Evolutionary conservation across 2,888 invertebrate genomes (phyloP).

Genomic region (Caenorhabditis sp.): DNA sequence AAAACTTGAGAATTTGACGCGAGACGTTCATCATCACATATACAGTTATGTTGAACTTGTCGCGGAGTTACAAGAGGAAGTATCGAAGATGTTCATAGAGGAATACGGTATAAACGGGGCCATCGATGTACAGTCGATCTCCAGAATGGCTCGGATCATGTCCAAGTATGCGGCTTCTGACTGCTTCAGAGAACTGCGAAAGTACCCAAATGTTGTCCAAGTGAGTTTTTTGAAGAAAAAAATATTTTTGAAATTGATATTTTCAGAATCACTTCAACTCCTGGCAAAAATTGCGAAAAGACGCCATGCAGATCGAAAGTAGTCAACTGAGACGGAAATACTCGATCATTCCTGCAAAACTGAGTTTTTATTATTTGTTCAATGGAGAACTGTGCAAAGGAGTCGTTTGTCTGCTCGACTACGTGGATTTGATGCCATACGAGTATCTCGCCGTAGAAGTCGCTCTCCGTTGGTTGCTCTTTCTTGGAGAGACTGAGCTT

Average conservation of each 20-base stretch:
- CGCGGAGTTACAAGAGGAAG: slow-evolving; percentile 17
- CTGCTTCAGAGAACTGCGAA: slow-evolving; percentile 3
- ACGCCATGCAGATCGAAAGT: slow-evolving; percentile 1
- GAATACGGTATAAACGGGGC: slow-evolving; percentile 32
- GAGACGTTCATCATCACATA: neutral
- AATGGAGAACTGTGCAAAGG: slow-evolving; percentile 52
- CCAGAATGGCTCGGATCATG: slow-evolving; percentile 42
- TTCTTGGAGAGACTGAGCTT: slow-evolving; percentile 56
- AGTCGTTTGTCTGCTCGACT: slow-evolving; percentile 48
- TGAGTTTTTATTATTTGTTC: slow-evolving; percentile 33
- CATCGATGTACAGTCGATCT: slow-evolving; percentile 26
- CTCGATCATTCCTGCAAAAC: slow-evolving; percentile 26
- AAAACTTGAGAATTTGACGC: neutral
- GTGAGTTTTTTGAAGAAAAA: neutral
- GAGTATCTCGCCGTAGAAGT: slow-evolving; percentile 36
- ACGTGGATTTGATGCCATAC: slow-evolving; percentile 30
- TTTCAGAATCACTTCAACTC: slow-evolving; percentile 17
- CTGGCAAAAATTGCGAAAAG: slow-evolving; percentile 31
- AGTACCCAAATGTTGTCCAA: neutral
- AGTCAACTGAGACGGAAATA: neutral
- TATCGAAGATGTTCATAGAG: slow-evolving; percentile 27
- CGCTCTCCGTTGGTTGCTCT: slow-evolving; percentile 51
- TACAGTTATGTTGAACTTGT: slow-evolving; percentile 3
- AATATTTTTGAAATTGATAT: neutral
- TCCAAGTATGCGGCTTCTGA: slow-evolving; percentile 35